Evolutionary conservation across 2,888 invertebrate genomes (phyloP), one percentile per base, ranked within the genome.

Genomic region (Ochropleura plecta): DNA sequence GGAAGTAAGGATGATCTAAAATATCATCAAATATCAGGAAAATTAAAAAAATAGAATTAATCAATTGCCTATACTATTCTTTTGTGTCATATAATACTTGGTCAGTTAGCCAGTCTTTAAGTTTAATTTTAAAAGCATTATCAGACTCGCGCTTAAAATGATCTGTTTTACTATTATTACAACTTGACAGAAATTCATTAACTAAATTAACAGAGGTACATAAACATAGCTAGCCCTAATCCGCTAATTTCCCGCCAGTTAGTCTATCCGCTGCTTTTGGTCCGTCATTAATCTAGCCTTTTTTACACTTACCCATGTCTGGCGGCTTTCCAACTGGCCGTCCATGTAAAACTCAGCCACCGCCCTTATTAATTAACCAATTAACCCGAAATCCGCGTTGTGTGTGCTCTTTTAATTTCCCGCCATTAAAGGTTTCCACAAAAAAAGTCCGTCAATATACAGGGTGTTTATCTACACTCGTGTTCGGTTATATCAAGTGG

Each of bases 311-410:
- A 88, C 90, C 86, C 88, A 89, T 90, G 89, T 89, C 89, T 95
- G 95, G 95, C 95, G 85, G 81, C 81, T 84, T 89, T 93, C 95
- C 95, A 95, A 90, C 91, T 90, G 92, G 90, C 90, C 90, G 90
- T 83, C 89, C 92, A 91, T 94, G 92, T 93, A 93, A 93, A 93
- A 91, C 91, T 91, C 92, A 91, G 89, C 89, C 84, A 88, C 88
- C 88, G 84, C 86, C 92, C 93, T 95, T 95, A 95, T 95, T 96
- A 95, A 96, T 96, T 96, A 96, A 94, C 92, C 95, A 96, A 96
- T 96, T 96, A 95, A 91, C 90, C 92, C 89, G 91, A 81, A 93
- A 95, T 93, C 93, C 92, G 88, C 90, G 89, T 90, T 91, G 89
- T 92, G 91, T 91, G 92, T 91, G 89, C 93, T 92, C 91, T 94